A percentile compares a stretch with the other conserved stretches of the same genome.
These are phyloP conservation scores for Drosophila parthenogenetica DNA, from an alignment of 2,888 invertebrate species.

Conservation along the genomic window DNA sequence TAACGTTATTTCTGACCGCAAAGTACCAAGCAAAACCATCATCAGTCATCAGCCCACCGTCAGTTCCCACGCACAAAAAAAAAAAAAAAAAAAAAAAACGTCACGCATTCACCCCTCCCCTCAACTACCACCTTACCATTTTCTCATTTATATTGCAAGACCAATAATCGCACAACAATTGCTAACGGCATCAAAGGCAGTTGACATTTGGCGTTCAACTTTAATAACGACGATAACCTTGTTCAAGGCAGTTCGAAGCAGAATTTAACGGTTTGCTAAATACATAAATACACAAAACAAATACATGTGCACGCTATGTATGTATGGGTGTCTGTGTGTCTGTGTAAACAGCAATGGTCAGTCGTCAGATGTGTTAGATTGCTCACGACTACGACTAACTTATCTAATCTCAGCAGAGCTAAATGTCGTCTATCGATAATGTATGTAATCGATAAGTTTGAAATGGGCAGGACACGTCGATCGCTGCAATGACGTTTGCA, in stretches of 20 bases:
- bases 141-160: conserved; percentile 27
- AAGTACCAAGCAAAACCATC: conserved; percentile 4
- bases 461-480: conserved; percentile 26
- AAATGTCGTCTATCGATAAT: conserved; percentile 39
- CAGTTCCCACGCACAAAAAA: conserved; percentile 41
- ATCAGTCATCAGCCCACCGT: conserved; percentile 5
- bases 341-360: conserved; percentile 1
- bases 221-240: conserved; percentile 53
- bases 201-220: conserved; percentile 32
- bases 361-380: background rate
- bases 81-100: too few relatives aligned
- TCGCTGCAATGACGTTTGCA: too few relatives aligned
- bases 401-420: conserved; percentile 42
- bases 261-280: conserved; percentile 42
- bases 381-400: conserved; percentile 26
- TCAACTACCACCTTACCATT: background rate
- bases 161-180: conserved; percentile 8
- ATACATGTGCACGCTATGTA: background rate
- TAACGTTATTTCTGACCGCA: conserved; percentile 22
- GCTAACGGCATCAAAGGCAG: conserved; percentile 29
- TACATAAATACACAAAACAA: conserved; percentile 17
- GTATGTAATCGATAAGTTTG: conserved; percentile 30
- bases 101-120: conserved; percentile 1
- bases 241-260: conserved; percentile 59
- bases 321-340: background rate